Evolutionary conservation across 2,797 vertebrate genomes (phyloP), one percentile per base, ranked within the genome.

Genomic region (Echiichthys vipera): DNA sequence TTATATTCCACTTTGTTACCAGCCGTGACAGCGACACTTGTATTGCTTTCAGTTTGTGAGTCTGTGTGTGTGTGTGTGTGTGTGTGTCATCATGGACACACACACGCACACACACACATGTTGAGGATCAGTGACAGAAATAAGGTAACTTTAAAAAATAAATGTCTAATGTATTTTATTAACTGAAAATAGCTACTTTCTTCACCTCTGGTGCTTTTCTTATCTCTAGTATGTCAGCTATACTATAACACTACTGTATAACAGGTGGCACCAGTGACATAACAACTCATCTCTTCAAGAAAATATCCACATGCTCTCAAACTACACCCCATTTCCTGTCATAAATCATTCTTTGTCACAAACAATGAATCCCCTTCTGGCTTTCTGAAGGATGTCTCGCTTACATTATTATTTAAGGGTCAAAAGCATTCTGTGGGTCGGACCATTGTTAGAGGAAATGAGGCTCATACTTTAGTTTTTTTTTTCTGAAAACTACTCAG

Each of bases 371-470:
- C 27, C 7, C 5, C 17, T 24, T 58, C 32, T 15, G 24, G 25
- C 13, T 27, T 9, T 17, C 56, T 14, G 2, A 1, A 12, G 22
- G 20, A 37, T 25, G 62, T 56, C 9, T 15, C 22, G 49, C n/a
- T n/a, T n/a, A n/a, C 45, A 18, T 27, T 7, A 68, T 30, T 54
- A 37, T 30, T 64, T 80, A 27, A 42, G n/a, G 34, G 45, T 63
- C 37, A 67, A 29, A 40, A 11, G 27, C 47, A 54, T 34, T 55
- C 37, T 20, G 20, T 17, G 20, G 9, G 50, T 34, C 57, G 32
- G 30, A 14, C 11, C 20, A 27, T 49, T 68, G 42, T 36, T 17
- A 56, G 24, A 80, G 18, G 14, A 4, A 14, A 20, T 53, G 49
- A 74, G 29, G 40, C 18, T 68, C 9, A 39, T 57, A n/a, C n/a